phyloP scores from a whole-genome alignment of 2,888 invertebrate genomes.

The Agrotis ipsilon region DNA sequence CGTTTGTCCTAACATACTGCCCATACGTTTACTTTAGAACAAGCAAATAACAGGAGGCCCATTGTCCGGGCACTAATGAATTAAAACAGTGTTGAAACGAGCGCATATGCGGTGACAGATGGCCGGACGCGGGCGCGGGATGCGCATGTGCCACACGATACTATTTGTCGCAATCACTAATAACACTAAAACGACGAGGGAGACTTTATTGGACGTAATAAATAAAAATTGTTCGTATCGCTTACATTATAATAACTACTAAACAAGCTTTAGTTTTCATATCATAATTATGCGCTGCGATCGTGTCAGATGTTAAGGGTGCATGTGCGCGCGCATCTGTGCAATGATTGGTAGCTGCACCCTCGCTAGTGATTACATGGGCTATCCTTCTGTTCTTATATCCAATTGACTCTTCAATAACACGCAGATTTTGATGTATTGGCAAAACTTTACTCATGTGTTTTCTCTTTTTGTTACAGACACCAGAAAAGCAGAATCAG shows the following conservation, averaged over 20 bases:
- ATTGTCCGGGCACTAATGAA: conserved; percentile 87
- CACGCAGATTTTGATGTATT: conserved; percentile 17
- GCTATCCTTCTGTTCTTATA: conserved; percentile 73
- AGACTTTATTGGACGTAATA: conserved; percentile 68
- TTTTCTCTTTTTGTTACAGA: conserved; percentile 91
- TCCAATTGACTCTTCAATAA: conserved; percentile 65
- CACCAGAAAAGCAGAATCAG: conserved; percentile 92
- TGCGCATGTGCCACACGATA: conserved; percentile 84
- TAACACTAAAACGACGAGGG: conserved; percentile 75
- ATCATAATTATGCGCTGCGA: conserved; percentile 63
- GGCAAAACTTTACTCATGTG: conserved; percentile 68
- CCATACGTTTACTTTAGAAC: conserved; percentile 69
- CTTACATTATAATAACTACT: conserved; percentile 46
- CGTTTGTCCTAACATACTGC: conserved; percentile 19
- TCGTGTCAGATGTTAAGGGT: conserved; percentile 64
- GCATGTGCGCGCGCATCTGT: conserved; percentile 86
- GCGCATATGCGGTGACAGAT: conserved; percentile 90
- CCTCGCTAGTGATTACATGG: conserved; percentile 72
- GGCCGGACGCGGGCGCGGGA: conserved; percentile 86
- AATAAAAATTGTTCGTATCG: conserved; percentile 63
- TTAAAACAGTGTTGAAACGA: conserved; percentile 87
- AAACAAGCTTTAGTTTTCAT: conserved; percentile 65
- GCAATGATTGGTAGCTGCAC: conserved; percentile 79
- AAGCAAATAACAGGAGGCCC: conserved; percentile 76
- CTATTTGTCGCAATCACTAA: conserved; percentile 85